Evolutionary conservation across 2,113 vertebrate genomes (phyloP).

Genomic region (Platichthys stellatus): DNA sequence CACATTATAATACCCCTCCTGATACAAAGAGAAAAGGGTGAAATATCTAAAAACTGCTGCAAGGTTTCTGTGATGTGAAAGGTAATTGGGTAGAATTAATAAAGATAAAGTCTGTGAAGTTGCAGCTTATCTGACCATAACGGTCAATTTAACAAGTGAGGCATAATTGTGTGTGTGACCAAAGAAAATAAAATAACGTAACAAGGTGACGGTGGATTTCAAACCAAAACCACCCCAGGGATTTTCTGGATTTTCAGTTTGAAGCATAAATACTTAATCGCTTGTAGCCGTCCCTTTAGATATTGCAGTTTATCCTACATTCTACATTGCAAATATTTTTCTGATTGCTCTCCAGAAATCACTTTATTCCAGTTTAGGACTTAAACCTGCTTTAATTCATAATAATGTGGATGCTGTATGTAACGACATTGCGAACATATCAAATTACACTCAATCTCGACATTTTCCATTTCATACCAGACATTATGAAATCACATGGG

Average conservation of each 20-base stretch:
- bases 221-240: slow-evolving; percentile 6
- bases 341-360: background rate
- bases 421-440: background rate
- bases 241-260: background rate
- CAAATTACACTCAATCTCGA: slow-evolving; percentile 3
- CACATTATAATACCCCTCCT: slow-evolving; percentile 14
- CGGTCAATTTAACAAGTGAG: slow-evolving; percentile 58
- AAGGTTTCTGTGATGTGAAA: slow-evolving; percentile 41
- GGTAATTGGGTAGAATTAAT: slow-evolving; percentile 64
- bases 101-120: slow-evolving; percentile 50
- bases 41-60: slow-evolving; percentile 14
- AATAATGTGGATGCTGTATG: background rate
- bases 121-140: slow-evolving; percentile 47
- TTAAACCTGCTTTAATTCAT: background rate
- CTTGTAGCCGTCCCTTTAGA: background rate
- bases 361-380: background rate
- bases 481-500: background rate
- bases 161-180: slow-evolving; percentile 39
- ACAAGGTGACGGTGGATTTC: background rate
- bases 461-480: slow-evolving; percentile 7
- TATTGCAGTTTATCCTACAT: background rate
- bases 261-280: background rate
- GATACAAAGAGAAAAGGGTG: slow-evolving; percentile 9
- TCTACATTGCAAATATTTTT: background rate
- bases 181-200: slow-evolving; percentile 6